Base-by-base conservation (phyloP, 2,797 vertebrate species). In the Orestias chungarensis region DNA sequence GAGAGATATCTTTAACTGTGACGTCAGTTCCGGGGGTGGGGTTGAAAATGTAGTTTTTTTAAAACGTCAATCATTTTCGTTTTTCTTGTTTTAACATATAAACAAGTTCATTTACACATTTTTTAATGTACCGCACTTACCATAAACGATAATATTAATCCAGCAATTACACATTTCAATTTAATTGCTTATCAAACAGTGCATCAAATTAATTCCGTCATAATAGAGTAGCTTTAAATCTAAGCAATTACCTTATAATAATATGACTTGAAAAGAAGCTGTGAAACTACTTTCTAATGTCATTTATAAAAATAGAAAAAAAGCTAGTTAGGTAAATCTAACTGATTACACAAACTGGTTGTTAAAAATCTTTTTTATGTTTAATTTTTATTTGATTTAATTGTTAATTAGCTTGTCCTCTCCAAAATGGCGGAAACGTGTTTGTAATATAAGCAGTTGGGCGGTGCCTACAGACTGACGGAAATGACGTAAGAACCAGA, bases 401-500 rank as follows among this genome's bases (percentile, higher is more conserved):
- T n/a, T n/a, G n/a, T n/a, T n/a, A n/a, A 29, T 54, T 29, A 17
- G 27, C 1, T 33, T 25, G 11, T 38, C 84, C 84, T 88, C 54
- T 59, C 69, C 75, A 90, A 82, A 1, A 90, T 89, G 86, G 84
- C 82, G 2, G 71, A 35, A 0, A 3, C 25, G 11, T 12, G 18
- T 1, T 0, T 52, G 55, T 23, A 17, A 15, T 42, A 12, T 44
- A 0, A 42, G 25, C 11, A 17, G 64, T 10, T 38, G 20, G 12
- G 29, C 2, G 2, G 18, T 6, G 0, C 5, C 6, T 2, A 50
- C 1, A 2, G 0, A 29, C 54, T 82, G 0, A 14, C 82, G 90
- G 91, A 93, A 90, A 33, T 93, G 87, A 93, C 91, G 89, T 0
- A 62, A 23, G 0, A 0, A 42, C 14, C 49, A 0, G 66, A 82